phyloP scores from a whole-genome alignment of 2,888 invertebrate species.

The Sinhomidia bicolor region DNA sequence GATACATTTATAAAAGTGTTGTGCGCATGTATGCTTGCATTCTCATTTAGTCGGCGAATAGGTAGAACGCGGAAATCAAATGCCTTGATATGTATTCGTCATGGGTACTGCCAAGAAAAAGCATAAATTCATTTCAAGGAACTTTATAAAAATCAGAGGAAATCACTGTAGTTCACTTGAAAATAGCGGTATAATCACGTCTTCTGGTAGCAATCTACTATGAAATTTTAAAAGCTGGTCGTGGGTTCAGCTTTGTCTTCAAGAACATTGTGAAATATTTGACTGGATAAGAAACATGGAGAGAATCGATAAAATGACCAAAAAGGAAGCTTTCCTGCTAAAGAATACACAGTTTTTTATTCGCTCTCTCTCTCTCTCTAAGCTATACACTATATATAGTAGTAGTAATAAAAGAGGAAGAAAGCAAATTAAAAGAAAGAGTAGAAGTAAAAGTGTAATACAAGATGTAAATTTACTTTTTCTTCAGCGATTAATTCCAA shows the following conservation, averaged over 20 bases:
- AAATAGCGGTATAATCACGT: background rate
- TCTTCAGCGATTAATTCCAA: constrained; percentile 43
- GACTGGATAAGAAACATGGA: constrained; percentile 45
- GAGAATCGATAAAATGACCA: constrained; percentile 42
- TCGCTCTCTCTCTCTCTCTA: too few species aligned
- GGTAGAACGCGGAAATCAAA: too few species aligned
- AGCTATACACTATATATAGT: too few species aligned
- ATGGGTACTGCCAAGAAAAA: background rate
- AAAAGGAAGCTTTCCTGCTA: background rate
- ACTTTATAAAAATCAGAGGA: background rate
- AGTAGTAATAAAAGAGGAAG: background rate
- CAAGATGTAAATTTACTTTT: constrained; percentile 17
- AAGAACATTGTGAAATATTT: constrained; percentile 7
- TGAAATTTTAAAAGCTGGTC: too few species aligned
- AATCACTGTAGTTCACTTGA: background rate
- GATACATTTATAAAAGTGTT: background rate
- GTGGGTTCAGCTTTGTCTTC: background rate
- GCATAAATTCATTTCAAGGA: background rate
- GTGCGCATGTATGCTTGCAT: too few species aligned
- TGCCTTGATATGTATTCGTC: background rate
- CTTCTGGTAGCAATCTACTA: too few species aligned
- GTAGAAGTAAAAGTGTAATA: background rate
- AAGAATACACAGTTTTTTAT: background rate
- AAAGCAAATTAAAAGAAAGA: background rate
- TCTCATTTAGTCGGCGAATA: background rate